Conservation (phyloP, 2,888 invertebrate species). For the Melinopterus prodromus region DNA sequence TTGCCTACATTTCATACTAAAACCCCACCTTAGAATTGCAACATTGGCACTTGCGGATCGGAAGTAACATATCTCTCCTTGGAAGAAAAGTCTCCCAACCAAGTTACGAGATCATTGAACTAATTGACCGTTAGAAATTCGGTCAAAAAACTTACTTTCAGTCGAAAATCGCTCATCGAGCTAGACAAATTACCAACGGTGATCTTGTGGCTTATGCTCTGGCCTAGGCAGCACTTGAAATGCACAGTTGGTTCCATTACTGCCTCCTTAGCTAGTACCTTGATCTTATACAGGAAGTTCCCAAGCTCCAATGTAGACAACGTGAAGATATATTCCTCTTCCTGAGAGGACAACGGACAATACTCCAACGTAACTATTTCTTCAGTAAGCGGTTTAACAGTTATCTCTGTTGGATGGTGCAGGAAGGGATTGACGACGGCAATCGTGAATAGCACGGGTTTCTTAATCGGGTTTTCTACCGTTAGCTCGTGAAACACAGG, state of each 20-base stretch:
- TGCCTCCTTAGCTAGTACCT: constrained; percentile 48
- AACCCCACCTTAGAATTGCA: too few species aligned
- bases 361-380: constrained; percentile 48
- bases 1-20: too few species aligned
- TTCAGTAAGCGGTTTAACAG: constrained; percentile 32
- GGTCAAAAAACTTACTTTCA: constrained; percentile 43
- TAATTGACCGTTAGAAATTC: too few species aligned
- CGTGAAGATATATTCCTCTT: constrained; percentile 42
- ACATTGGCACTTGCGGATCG: too few species aligned
- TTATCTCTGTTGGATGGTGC: constrained; percentile 15
- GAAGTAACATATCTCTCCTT: too few species aligned
- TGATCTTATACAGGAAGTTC: constrained; percentile 48
- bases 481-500: constrained; percentile 48
- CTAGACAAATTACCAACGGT: constrained; percentile 47
- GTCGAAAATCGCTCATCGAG: constrained; percentile 46
- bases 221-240: constrained; percentile 50
- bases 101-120: too few species aligned
- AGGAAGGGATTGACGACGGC: constrained; percentile 37
- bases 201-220: constrained; percentile 42
- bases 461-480: constrained; percentile 55
- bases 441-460: constrained; percentile 50
- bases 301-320: constrained; percentile 47
- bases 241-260: constrained; percentile 47
- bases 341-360: constrained; percentile 46
- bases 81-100: too few species aligned